Conservation (phyloP, 92 coral and sea anemone species). For the Epizoanthus illoricatus region DNA sequence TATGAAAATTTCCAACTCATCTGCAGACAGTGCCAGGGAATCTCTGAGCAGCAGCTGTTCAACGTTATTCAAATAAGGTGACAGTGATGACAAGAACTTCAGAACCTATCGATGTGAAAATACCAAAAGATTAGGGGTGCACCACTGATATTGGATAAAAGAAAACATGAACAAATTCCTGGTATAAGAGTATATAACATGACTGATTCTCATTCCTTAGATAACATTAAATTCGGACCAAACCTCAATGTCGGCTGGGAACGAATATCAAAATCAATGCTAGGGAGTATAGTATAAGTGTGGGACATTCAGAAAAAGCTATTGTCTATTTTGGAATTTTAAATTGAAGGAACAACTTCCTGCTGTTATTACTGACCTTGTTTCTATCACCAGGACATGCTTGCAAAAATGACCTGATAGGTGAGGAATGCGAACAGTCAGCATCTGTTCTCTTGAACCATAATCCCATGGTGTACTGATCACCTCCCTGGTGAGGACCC, state of each 20-base stretch:
- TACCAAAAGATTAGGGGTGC: neutral
- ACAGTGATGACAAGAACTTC: conserved; percentile 47
- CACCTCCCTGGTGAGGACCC: conserved; percentile 16
- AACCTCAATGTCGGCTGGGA: no score
- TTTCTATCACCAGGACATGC: conserved; percentile 44
- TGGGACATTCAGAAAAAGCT: no score
- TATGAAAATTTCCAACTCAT: conserved; percentile 43
- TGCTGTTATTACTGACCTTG: conserved; percentile 20
- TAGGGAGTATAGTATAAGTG: no score
- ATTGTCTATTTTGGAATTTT: neutral
- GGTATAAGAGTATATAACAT: no score
- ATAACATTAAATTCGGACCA: no score
- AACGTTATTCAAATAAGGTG: conserved; percentile 49
- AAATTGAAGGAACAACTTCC: neutral
- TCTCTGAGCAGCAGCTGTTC: conserved; percentile 48
- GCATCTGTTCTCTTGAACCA: conserved; percentile 45
- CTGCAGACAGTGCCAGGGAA: conserved; percentile 37
- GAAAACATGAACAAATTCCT: neutral
- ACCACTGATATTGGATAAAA: neutral
- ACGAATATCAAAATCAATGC: no score
- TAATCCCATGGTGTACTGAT: conserved; percentile 43
- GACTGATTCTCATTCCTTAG: no score
- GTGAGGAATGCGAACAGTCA: conserved; percentile 29
- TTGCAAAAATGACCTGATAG: conserved; percentile 41
- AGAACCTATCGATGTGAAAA: conserved; percentile 29